A percentile compares a stretch with the other conserved stretches of the same genome.
Conservation (phyloP, 2,113 vertebrate species). For the Cariama cristata region DNA sequence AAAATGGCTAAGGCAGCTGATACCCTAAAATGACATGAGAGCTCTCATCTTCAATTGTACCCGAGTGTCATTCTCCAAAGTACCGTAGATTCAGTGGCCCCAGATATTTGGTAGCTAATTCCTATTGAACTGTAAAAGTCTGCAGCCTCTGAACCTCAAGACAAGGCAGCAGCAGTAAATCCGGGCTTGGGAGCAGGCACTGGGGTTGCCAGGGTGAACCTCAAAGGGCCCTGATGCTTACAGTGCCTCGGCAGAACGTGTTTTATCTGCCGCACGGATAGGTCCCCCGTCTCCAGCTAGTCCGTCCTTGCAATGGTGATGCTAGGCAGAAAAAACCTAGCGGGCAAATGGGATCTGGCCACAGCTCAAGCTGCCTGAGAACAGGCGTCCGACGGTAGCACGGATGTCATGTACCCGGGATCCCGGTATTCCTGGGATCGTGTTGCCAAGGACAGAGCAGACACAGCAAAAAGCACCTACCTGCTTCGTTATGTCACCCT, state of each 20-base stretch:
- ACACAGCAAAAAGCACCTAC: neutral
- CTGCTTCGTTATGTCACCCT: neutral
- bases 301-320: neutral
- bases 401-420: fast-evolving
- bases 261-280: neutral
- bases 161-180: neutral
- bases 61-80: neutral
- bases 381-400: neutral
- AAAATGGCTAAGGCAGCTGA: neutral
- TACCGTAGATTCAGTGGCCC: neutral
- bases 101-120: neutral
- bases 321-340: neutral
- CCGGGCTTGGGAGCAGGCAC: neutral
- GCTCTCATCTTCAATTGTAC: neutral
- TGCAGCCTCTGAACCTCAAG: neutral
- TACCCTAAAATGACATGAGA: neutral
- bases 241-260: neutral
- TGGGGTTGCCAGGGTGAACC: neutral
- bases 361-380: neutral
- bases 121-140: neutral
- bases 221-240: neutral
- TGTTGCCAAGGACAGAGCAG: neutral
- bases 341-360: neutral
- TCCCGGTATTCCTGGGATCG: fast-evolving
- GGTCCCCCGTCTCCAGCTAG: neutral